These are phyloP conservation scores for Micrastur ruficollis DNA, from an alignment of 2,797 vertebrate species.

Conservation along the genomic window DNA sequence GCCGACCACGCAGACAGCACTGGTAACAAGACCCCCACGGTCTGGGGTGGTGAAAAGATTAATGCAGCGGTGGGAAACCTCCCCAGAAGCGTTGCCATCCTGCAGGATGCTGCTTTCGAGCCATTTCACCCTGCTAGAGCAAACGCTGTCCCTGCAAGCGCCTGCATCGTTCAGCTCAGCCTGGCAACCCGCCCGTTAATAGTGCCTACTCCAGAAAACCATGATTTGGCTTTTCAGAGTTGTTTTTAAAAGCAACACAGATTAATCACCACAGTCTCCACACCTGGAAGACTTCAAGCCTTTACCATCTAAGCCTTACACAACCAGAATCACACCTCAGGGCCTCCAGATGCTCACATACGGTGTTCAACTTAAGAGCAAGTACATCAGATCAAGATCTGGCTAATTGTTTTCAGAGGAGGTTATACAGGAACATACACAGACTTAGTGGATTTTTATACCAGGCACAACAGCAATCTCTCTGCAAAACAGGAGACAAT, in stretches of 20 bases:
- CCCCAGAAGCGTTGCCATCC: neutral
- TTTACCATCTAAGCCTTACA: neutral
- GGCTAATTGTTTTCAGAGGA: neutral
- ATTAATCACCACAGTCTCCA: neutral
- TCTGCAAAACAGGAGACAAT: neutral
- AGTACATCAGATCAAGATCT: neutral
- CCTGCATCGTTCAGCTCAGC: too few species aligned
- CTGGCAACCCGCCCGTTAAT: neutral
- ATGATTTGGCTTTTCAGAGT: neutral
- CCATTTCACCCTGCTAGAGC: accelerated
- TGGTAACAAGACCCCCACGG: neutral
- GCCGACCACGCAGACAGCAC: accelerated
- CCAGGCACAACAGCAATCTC: neutral
- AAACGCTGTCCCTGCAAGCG: too few species aligned
- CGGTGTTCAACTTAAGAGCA: too few species aligned
- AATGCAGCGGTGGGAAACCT: accelerated
- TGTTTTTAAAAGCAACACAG: neutral
- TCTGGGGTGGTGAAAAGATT: neutral
- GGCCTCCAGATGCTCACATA: neutral
- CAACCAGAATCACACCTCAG: accelerated
- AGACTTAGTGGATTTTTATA: neutral
- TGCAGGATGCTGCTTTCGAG: neutral
- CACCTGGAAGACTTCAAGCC: neutral
- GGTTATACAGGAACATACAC: accelerated
- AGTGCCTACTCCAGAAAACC: too few species aligned